A percentile compares a stretch with the other conserved stretches of the same genome.
phyloP scores from a whole-genome alignment of 2,888 invertebrate genomes.

The Mycalesis mineus region DNA sequence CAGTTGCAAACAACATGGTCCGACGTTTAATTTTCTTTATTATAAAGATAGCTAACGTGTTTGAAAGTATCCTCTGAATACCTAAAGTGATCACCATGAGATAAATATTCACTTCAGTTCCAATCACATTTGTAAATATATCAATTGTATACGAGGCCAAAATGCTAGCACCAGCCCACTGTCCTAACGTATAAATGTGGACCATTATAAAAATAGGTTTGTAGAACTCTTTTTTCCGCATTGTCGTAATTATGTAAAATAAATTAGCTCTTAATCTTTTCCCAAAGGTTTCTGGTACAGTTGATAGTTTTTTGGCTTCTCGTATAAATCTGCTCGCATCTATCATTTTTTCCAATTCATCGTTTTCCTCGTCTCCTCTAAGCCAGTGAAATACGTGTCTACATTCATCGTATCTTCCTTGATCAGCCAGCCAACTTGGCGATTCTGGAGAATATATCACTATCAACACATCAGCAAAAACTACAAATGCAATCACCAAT shows the following conservation, averaged over 20 bases:
- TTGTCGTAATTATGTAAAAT: conserved; percentile 37
- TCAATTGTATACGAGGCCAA: conserved; percentile 52
- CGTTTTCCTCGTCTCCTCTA: conserved; percentile 66
- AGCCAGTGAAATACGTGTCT: conserved; percentile 75
- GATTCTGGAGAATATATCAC: conserved; percentile 77
- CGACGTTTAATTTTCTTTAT: conserved; percentile 58
- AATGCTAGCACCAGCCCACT: conserved; percentile 55
- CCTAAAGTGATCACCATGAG: conserved; percentile 55
- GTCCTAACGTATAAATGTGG: conserved; percentile 50
- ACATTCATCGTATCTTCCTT: conserved; percentile 73
- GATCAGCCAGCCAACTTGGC: conserved; percentile 80
- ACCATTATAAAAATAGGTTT: conserved; percentile 59
- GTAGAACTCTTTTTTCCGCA: conserved; percentile 50
- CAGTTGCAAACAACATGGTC: conserved; percentile 50
- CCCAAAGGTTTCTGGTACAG: conserved; percentile 35
- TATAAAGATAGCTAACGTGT: conserved; percentile 49
- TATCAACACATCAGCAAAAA: conserved; percentile 61
- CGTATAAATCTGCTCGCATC: conserved; percentile 45
- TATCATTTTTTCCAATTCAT: conserved; percentile 50
- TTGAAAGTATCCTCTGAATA: conserved; percentile 57
- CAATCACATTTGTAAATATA: conserved; percentile 50
- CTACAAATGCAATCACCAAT: conserved; percentile 61
- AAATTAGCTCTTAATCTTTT: conserved; percentile 45
- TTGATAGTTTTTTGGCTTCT: conserved; percentile 40
- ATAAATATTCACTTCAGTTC: conserved; percentile 42